Conservation (phyloP, 2,888 invertebrate genomes). For the Keiferia lycopersicella region DNA sequence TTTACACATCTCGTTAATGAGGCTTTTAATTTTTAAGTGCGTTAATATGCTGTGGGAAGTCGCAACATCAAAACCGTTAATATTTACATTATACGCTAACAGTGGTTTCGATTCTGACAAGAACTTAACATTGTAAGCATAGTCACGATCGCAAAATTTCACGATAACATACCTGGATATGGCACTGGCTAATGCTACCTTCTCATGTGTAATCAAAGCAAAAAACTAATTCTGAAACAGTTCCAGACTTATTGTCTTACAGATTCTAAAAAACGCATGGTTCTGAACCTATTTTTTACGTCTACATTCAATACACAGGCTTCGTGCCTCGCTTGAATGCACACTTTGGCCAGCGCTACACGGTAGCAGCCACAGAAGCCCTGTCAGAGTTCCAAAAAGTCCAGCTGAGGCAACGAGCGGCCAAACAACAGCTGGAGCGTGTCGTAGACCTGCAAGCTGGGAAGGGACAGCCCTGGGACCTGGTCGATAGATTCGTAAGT, state of each 20-base stretch:
- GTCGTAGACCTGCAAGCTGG: conserved; percentile 83
- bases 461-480: conserved; percentile 82
- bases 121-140: too few relatives aligned
- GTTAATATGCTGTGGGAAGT: neutral
- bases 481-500: conserved; percentile 83
- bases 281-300: too few relatives aligned
- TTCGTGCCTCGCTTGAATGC: conserved; percentile 85
- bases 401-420: conserved; percentile 81
- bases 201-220: too few relatives aligned
- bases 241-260: too few relatives aligned
- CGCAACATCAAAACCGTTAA: neutral
- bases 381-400: conserved; percentile 86
- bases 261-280: too few relatives aligned
- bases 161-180: too few relatives aligned
- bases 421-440: conserved; percentile 80
- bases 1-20: neutral
- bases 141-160: too few relatives aligned
- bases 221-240: too few relatives aligned
- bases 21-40: neutral
- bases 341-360: conserved; percentile 86
- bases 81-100: neutral
- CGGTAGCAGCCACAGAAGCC: conserved; percentile 87
- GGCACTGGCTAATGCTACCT: too few relatives aligned
- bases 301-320: conserved; percentile 67
- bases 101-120: neutral